Conservation (phyloP, 2,888 invertebrate species). For the Ypsolopha sequella region DNA sequence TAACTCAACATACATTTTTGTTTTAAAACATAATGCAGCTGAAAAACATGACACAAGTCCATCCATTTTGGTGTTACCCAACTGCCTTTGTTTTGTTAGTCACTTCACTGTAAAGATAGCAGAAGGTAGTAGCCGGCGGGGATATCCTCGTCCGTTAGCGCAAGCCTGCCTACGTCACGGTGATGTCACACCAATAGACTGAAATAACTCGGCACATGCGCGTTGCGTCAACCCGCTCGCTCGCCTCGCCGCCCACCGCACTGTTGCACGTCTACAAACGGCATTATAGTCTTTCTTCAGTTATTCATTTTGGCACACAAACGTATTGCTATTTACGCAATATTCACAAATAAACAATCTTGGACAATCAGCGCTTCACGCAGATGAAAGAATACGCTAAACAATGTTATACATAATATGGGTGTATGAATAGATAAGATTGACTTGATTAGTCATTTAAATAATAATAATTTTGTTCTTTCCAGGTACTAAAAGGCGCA, state of each 20-base stretch:
- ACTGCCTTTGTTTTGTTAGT: constrained; percentile 2
- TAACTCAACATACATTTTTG: no score
- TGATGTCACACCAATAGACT: constrained; percentile 60
- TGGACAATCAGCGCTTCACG: no score
- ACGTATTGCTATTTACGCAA: no score
- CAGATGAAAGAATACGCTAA: no score
- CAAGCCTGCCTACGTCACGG: constrained; percentile 51
- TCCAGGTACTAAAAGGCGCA: constrained; percentile 55
- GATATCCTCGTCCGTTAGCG: constrained; percentile 59
- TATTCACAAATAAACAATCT: no score
- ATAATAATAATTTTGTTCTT: constrained; percentile 5
- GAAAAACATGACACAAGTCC: not conserved
- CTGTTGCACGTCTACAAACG: not conserved
- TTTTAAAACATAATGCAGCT: no score
- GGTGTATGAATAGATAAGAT: no score
- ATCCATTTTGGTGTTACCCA: not conserved
- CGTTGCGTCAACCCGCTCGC: constrained; percentile 52
- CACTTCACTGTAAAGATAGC: constrained; percentile 6
- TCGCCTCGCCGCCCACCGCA: not conserved
- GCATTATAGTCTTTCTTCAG: not conserved
- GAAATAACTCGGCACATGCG: constrained; percentile 57
- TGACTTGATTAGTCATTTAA: not conserved
- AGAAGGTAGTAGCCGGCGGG: constrained; percentile 21
- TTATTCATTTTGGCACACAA: not conserved
- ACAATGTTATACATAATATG: no score